Evolutionary conservation across 1,140 invertebrate genomes (phyloP), one percentile per base, ranked within the genome.

Genomic region (Venustaconcha ellipsiformis): DNA sequence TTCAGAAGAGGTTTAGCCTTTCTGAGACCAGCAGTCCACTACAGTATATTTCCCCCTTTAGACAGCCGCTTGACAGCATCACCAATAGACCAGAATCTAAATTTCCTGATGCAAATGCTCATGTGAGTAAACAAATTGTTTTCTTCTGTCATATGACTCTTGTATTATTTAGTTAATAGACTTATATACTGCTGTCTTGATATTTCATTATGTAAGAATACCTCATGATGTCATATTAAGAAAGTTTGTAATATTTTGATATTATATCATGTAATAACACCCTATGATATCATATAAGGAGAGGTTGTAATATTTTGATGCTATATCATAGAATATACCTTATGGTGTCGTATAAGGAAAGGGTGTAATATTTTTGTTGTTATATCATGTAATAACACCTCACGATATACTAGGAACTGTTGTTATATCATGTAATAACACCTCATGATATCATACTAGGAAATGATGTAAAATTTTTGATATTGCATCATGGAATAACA

Each of bases 21-120:
- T 18, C 15, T 8, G 65, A 71, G 14, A 17, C 57, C 14, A 63
- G 26, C 12, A 67, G 56, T 37, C 30, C 37, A 17, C 57, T 67
- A 12, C 73, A 84, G 14, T 78, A 75, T 76, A 6, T 78, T 48
- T 84, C 84, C n/a, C 82, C 82, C 55, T 86, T 79, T 64, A 72
- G 84, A 5, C 79, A 82, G 70, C 84, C 85, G 18, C 62, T 87
- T 12, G 57, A 77, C 23, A 59, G 59, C 11, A 58, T 78, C 20
- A 62, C 69, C 64, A 79, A 76, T 55, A 57, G 65, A 14, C 65
- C 68, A n/a, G 20, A 48, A 48, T 17, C 26, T 48, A 6, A 48
- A 48, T 37, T 75, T 55, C 48, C 20, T 58, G 67, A 70, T 65
- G 8, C 48, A 3, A 37, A 67, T n/a, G 58, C 72, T 55, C 80